phyloP scores from a whole-genome alignment of 2,113 vertebrate species.

The Lepisosteus osseus region DNA sequence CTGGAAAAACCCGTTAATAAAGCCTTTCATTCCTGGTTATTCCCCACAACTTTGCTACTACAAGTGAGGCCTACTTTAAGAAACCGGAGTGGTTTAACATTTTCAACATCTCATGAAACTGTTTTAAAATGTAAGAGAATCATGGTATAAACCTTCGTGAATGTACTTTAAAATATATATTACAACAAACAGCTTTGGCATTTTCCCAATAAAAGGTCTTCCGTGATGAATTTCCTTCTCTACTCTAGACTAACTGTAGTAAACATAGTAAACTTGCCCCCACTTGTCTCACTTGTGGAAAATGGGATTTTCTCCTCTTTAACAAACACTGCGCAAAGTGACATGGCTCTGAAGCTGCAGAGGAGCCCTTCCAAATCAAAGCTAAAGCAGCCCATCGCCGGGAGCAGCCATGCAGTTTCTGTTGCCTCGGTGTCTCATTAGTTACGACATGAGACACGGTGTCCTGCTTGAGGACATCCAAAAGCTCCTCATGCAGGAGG shows the following conservation, averaged over 20 bases:
- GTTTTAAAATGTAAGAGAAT: not conserved
- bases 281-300: conserved; percentile 10
- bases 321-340: not conserved
- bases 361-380: not conserved
- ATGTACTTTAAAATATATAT: not conserved
- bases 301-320: not conserved
- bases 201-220: not conserved
- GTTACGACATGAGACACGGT: not conserved
- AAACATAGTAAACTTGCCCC: conserved; percentile 21
- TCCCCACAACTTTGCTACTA: not conserved
- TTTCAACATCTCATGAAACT: too few relatives aligned
- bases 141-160: not conserved
- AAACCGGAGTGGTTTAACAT: not conserved
- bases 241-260: not conserved
- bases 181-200: not conserved
- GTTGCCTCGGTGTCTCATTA: not conserved
- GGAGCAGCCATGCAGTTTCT: not conserved
- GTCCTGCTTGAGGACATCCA: not conserved
- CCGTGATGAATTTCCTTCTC: too few relatives aligned
- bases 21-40: not conserved
- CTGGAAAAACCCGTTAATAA: not conserved
- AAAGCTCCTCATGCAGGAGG: not conserved
- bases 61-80: not conserved
- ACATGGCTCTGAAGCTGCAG: not conserved
- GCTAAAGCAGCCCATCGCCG: not conserved